These are phyloP conservation scores for Heterodera filipjevi DNA, from an alignment of 2,888 invertebrate genomes.

Conservation along the genomic window DNA sequence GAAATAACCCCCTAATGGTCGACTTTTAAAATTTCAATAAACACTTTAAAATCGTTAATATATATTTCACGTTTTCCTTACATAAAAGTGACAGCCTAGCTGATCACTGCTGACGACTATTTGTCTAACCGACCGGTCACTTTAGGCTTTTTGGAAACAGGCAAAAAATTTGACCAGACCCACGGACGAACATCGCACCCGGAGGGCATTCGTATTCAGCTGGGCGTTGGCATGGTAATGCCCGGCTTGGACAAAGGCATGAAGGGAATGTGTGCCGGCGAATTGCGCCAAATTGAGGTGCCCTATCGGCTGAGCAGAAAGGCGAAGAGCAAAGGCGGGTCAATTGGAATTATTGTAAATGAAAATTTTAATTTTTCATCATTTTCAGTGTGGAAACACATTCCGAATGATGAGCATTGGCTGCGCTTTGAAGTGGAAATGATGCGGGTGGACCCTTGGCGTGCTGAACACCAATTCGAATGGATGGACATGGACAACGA, in stretches of 20 bases:
- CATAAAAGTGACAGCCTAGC: too few relatives aligned
- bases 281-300: constrained; percentile 60
- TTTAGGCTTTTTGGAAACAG: constrained; percentile 53
- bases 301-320: constrained; percentile 62
- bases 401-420: constrained; percentile 65
- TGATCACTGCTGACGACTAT: too few relatives aligned
- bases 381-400: constrained; percentile 62
- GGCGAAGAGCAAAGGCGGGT: constrained; percentile 56
- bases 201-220: constrained; percentile 60
- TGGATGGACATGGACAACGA: constrained; percentile 61
- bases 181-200: constrained; percentile 46
- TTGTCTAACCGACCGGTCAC: background rate
- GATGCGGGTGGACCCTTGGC: constrained; percentile 53
- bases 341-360: background rate
- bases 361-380: background rate
- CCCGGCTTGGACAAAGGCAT: constrained; percentile 64
- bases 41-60: too few relatives aligned
- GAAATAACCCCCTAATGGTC: too few relatives aligned
- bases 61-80: too few relatives aligned
- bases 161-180: constrained; percentile 58
- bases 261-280: constrained; percentile 60
- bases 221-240: constrained; percentile 64
- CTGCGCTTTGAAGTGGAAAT: constrained; percentile 60
- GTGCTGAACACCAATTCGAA: constrained; percentile 55
- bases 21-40: too few relatives aligned